Evolutionary conservation across 2,797 vertebrate genomes (phyloP).

Genomic region (Macropodus opercularis): DNA sequence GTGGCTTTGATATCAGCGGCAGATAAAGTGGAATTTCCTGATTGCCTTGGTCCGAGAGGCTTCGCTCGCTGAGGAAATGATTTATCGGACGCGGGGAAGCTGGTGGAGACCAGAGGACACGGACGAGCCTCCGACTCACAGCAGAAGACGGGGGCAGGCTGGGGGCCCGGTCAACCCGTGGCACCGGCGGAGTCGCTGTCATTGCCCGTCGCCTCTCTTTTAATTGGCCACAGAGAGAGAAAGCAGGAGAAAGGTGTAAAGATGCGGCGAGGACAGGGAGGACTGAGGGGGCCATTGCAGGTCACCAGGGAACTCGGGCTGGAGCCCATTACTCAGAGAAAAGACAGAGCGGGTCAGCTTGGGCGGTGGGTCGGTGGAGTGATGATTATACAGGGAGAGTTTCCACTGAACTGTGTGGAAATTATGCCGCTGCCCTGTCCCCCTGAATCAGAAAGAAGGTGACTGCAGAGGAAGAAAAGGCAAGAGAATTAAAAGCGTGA

Average conservation of each 20-base stretch:
- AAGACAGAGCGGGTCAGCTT: slow-evolving; percentile 53
- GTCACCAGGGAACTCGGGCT: slow-evolving; percentile 66
- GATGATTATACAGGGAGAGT: slow-evolving; percentile 56
- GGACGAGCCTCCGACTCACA: slow-evolving; percentile 41
- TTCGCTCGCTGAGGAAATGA: slow-evolving; percentile 68
- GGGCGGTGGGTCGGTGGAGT: slow-evolving; percentile 28
- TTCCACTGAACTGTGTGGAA: slow-evolving; percentile 28
- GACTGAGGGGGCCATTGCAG: slow-evolving; percentile 7
- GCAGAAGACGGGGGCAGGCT: slow-evolving; percentile 36
- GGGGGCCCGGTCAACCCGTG: slow-evolving; percentile 74
- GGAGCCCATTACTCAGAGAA: slow-evolving; percentile 68
- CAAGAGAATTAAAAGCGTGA: slow-evolving; percentile 44
- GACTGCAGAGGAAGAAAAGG: slow-evolving; percentile 17
- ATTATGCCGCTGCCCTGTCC: slow-evolving; percentile 20
- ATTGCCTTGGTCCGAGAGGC: slow-evolving; percentile 68
- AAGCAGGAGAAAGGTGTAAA: slow-evolving; percentile 8
- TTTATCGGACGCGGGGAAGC: slow-evolving; percentile 74
- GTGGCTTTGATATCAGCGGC: slow-evolving; percentile 59
- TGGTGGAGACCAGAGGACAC: slow-evolving; percentile 69
- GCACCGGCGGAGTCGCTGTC: slow-evolving; percentile 60
- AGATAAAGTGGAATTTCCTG: slow-evolving; percentile 72
- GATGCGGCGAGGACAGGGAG: slow-evolving; percentile 14
- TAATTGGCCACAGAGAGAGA: slow-evolving; percentile 75
- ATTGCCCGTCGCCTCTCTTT: slow-evolving; percentile 57
- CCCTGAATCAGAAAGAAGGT: slow-evolving; percentile 22